Base-by-base conservation (phyloP, 2,113 vertebrate species). In the Pimephales promelas region DNA sequence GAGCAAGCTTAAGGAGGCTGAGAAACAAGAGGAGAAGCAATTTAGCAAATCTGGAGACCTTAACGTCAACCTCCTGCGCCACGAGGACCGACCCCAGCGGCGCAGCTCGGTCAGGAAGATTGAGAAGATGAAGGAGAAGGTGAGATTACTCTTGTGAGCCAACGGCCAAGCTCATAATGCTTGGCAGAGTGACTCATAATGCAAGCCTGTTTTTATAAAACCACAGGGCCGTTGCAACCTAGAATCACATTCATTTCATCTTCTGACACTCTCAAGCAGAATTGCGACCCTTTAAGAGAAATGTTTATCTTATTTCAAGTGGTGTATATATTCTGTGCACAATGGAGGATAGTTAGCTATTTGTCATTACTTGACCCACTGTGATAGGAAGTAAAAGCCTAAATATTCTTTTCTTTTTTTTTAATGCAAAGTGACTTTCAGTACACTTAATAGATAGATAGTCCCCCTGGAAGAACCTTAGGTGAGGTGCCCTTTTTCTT, bases 21-120 rank as follows among this genome's bases (percentile, higher is more conserved):
- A 99, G 92, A 99, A 98, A 88, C 98, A 98, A 93, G 97, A 99
- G 20, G 98, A 99, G 81, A 99, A 98, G 88, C 97, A 99, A 90
- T 97, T 97, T 81, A 96, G 97, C 88, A 98, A 97, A 87, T 92
- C 94, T 0, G 97, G 96, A 5, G 98, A 99, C 87, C 94, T 97
- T 45, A 94, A 95, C 0, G 92, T 95, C 86, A 94, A 96, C 88
- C 93, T 98, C 62, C 93, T 99, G 79, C 94, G 97, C 3, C 96
- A 97, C 0, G 98, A 99, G 82, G 98, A 99, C 83, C 92, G 97
- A 81, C 95, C 97, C 0, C 97, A 97, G 92, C 94, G 98, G 56
- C 95, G 97, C 59, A 99, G 97, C 93, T 97, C 97, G 0, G 97
- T 98, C 89, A 96, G 96, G 92, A 99, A 99, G 92, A 99, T 99